These are phyloP conservation scores for Typhlichthys eigenmanni DNA, from an alignment of 2,797 vertebrate genomes.

Conservation along the genomic window DNA sequence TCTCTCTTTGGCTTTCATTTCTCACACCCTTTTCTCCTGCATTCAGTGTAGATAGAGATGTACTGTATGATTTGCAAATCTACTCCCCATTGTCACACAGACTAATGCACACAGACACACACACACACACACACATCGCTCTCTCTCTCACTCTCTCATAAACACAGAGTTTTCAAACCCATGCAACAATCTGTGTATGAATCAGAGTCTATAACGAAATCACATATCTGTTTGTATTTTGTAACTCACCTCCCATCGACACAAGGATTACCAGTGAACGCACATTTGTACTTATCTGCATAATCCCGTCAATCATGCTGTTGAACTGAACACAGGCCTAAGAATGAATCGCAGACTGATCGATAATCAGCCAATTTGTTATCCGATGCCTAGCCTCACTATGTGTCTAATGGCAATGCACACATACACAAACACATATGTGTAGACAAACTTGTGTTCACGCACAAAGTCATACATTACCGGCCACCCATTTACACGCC, in stretches of 20 bases:
- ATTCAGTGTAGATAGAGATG: conserved; percentile 1
- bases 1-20: neutral
- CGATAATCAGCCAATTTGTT: neutral
- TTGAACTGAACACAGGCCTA: neutral
- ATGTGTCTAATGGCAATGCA: neutral
- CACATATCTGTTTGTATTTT: too few relatives aligned
- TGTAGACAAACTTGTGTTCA: neutral
- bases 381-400: neutral
- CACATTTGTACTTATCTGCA: neutral
- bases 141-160: too few relatives aligned
- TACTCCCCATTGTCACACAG: neutral
- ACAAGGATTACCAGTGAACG: neutral
- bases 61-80: neutral
- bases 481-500: neutral
- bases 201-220: too few relatives aligned
- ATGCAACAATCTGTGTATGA: too few relatives aligned
- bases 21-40: neutral
- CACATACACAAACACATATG: too few relatives aligned
- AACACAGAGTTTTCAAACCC: too few relatives aligned
- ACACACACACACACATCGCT: neutral
- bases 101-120: neutral
- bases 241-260: too few relatives aligned
- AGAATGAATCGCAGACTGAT: neutral
- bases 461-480: neutral
- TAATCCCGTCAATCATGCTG: neutral